phyloP scores from a whole-genome alignment of 2,113 vertebrate genomes.

The Tretioscincus oriximinensis region DNA sequence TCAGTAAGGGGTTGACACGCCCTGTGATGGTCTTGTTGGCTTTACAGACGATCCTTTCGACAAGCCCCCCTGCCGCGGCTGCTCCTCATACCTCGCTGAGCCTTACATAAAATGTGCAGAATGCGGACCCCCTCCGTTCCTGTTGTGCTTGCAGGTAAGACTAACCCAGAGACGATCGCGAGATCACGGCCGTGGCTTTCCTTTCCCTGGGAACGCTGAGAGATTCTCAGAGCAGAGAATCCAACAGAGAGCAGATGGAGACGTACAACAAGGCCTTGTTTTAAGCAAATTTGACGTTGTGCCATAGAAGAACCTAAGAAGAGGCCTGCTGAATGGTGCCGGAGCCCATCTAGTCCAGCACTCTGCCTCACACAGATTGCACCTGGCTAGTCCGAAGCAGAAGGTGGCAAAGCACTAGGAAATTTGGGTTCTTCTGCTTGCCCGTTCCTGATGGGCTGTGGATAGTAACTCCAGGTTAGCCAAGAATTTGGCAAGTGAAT shows the following conservation, averaged over 20 bases:
- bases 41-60: slow-evolving; percentile 89
- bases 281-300: too few relatives aligned
- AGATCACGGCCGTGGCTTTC: background rate
- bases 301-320: too few relatives aligned
- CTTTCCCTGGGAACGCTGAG: background rate
- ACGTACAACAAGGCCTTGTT: background rate
- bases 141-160: slow-evolving; percentile 93
- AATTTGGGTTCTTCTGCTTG: too few relatives aligned
- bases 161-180: too few relatives aligned
- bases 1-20: too few relatives aligned
- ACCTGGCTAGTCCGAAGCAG: too few relatives aligned
- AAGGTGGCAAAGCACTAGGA: too few relatives aligned
- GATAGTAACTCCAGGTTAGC: background rate
- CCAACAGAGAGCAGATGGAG: background rate
- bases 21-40: background rate
- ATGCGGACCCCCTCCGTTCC: slow-evolving; percentile 89
- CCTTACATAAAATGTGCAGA: slow-evolving; percentile 97
- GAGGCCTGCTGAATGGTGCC: too few relatives aligned
- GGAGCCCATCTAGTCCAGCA: too few relatives aligned
- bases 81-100: slow-evolving; percentile 91
- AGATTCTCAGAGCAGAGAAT: background rate
- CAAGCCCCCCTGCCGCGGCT: slow-evolving; percentile 91
- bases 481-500: background rate
- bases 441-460: too few relatives aligned
- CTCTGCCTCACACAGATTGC: too few relatives aligned